Evolutionary conservation across 2,113 vertebrate species (phyloP).

Genomic region (Rhabdornis inornatus): DNA sequence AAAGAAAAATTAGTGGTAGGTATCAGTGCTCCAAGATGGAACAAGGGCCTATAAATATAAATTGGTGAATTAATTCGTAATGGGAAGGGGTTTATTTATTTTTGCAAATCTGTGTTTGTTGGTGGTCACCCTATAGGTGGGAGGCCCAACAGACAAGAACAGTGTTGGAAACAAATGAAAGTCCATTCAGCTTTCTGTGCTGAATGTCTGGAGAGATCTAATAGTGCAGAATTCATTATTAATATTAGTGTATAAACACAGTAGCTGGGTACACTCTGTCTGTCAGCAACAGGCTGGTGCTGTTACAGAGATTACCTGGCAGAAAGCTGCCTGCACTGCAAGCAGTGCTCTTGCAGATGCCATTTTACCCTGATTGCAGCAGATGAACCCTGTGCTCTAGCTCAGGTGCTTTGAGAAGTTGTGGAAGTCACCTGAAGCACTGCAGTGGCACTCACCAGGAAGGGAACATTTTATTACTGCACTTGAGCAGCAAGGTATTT

Average conservation of each 20-base stretch:
- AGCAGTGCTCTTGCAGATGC: constrained; percentile 17
- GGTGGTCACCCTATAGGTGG: background rate
- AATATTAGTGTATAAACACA: background rate
- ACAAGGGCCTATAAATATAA: background rate
- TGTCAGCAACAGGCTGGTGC: background rate
- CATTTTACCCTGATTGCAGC: background rate
- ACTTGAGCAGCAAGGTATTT: background rate
- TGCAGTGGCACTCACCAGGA: background rate
- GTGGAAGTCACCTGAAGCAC: background rate
- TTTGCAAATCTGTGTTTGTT: background rate
- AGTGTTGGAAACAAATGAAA: background rate
- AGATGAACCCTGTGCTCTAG: background rate
- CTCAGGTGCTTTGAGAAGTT: background rate
- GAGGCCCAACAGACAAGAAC: background rate
- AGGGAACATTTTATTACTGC: background rate
- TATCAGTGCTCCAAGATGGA: background rate
- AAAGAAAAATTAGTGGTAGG: background rate
- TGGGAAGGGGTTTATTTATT: background rate
- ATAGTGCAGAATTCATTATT: background rate
- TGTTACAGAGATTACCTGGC: background rate
- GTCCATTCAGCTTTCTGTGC: background rate
- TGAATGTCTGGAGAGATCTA: background rate
- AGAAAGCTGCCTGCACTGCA: background rate
- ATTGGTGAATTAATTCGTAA: background rate
- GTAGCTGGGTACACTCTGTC: background rate